Base-by-base conservation (phyloP, 2,888 invertebrate species). In the Tenthredo livida region DNA sequence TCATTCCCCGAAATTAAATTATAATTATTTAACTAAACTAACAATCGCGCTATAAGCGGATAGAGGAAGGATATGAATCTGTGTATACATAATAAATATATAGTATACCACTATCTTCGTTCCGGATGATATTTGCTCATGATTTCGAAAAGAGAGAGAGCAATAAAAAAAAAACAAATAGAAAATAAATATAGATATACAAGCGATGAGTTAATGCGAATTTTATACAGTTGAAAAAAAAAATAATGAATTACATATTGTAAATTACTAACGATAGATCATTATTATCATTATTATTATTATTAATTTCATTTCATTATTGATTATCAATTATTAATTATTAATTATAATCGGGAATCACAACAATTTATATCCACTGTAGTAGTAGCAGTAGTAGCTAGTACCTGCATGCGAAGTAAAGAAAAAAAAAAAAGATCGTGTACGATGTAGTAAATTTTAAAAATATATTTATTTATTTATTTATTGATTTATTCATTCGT, bases 401-500 rank as follows among this genome's bases (percentile, higher is more conserved):
- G 33, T 33, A 33, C 33, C 33, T n/a, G 6, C 17, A 50, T 17
- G 6, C 17, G n/a, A 50, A 50, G 17, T n/a, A n/a, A 33, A 33
- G 4, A 47, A 17, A 50, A 50, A 5, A 50, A 50, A 50, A 50
- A 50, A 4, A 50, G n/a, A 50, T n/a, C 17, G 17, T n/a, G 50
- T 50, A 50, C 50, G 17, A 50, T 50, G 50, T 50, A 50, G 50
- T 50, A 50, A 50, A 50, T 5, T 50, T 40, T 0, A 6, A 50
- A 50, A 50, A 50, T 50, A 3, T 17, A 50, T 47, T 47, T 47
- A 50, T 50, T 50, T 50, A 50, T 50, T 50, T 17, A 47, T 78
- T 83, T 87, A 47, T 25, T 85, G 77, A 84, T 65, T 70, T 83
- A 72, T 85, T 84, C 33, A 73, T 54, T 37, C 65, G 40, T 40